Percentiles rank a stretch among this genome's conserved stretches.
Evolutionary conservation across 2,797 vertebrate genomes (phyloP).

Genomic region (Brachyrhaphis roseni): DNA sequence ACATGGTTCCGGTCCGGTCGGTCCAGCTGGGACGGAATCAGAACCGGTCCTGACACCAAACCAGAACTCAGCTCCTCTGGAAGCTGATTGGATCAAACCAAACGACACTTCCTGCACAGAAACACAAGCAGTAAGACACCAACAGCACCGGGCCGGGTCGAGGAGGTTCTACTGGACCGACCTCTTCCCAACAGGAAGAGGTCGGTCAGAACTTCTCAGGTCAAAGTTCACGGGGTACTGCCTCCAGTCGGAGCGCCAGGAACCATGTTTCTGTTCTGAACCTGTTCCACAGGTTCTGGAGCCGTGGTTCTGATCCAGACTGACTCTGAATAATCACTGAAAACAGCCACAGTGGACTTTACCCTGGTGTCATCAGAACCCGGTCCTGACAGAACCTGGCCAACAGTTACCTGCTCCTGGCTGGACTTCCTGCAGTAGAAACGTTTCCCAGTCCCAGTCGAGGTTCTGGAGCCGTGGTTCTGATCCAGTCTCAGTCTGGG

Average conservation of each 20-base stretch:
- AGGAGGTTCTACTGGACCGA: background rate
- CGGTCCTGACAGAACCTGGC: background rate
- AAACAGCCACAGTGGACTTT: too few species aligned
- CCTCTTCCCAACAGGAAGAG: background rate
- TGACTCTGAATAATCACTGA: too few species aligned
- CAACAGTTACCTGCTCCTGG: too few species aligned
- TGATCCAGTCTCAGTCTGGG: background rate
- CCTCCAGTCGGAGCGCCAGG: too few species aligned
- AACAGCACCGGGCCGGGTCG: too few species aligned
- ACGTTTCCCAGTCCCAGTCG: background rate
- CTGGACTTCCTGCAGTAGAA: too few species aligned
- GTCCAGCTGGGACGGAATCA: background rate
- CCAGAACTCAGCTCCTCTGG: background rate
- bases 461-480: background rate
- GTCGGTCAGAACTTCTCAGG: background rate
- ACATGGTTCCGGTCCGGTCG: constrained; percentile 56
- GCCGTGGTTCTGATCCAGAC: background rate
- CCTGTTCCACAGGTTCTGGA: background rate
- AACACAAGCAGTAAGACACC: background rate
- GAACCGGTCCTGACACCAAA: background rate
- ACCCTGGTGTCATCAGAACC: too few species aligned
- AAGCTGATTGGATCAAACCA: background rate
- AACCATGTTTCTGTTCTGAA: background rate
- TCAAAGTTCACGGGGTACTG: background rate
- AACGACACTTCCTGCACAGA: background rate